Percentiles rank a stretch among this genome's conserved stretches.
Evolutionary conservation across 2,113 vertebrate species (phyloP).

Genomic region (Chinchilla lanigera): DNA sequence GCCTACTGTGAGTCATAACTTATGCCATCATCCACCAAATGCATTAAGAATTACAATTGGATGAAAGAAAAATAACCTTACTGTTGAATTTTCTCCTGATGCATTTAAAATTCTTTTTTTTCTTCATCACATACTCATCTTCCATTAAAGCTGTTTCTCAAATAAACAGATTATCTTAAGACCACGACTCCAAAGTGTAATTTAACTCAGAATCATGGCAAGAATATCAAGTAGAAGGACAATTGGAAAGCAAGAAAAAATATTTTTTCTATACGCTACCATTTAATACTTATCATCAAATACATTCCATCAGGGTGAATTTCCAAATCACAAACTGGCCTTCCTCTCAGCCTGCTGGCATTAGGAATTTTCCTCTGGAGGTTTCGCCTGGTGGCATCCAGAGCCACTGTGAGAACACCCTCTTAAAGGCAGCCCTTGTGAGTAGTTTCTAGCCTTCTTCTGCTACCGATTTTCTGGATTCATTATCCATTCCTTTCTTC

Average conservation of each 20-base stretch:
- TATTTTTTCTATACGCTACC: neutral
- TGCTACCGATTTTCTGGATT: neutral
- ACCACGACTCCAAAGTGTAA: neutral
- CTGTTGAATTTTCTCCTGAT: neutral
- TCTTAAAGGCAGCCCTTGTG: neutral
- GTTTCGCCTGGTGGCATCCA: neutral
- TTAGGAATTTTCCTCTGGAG: neutral
- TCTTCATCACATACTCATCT: neutral
- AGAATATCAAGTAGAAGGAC: slow-evolving; percentile 40
- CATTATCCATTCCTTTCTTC: neutral
- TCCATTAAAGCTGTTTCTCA: slow-evolving; percentile 17
- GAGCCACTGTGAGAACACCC: neutral
- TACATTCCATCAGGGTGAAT: neutral
- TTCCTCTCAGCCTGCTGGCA: neutral
- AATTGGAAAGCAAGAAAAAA: slow-evolving; percentile 37
- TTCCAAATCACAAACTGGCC: neutral
- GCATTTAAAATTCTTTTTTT: neutral
- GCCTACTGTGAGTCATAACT: neutral
- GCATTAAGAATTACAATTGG: slow-evolving; percentile 19
- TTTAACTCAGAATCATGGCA: slow-evolving; percentile 36
- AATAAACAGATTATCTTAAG: slow-evolving; percentile 1
- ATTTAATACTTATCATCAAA: neutral
- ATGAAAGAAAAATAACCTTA: neutral
- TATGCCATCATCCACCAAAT: neutral
- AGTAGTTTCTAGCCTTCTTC: neutral